Conservation (phyloP, 2,888 invertebrate species). For the Erebia aethiops region DNA sequence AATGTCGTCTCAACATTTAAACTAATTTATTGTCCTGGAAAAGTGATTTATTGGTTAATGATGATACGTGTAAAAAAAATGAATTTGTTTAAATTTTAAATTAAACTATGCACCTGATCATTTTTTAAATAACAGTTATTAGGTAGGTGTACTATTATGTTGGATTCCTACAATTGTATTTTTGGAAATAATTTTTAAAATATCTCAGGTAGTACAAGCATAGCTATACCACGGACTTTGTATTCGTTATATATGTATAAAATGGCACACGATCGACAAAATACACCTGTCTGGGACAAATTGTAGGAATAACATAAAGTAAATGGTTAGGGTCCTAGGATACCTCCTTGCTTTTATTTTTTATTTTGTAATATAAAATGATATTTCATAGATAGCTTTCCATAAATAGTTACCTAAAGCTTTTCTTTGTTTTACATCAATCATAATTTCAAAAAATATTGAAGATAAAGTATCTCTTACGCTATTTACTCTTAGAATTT, state of each 20-base stretch:
- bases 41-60: too few species aligned
- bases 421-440: conserved; percentile 3
- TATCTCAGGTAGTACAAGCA: too few species aligned
- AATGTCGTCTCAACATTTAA: too few species aligned
- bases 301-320: background rate
- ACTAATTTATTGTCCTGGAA: too few species aligned
- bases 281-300: conserved; percentile 6
- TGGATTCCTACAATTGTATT: too few species aligned
- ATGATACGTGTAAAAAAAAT: too few species aligned
- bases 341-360: background rate
- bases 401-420: background rate
- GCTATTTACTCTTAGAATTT: conserved; percentile 3
- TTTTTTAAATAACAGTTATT: too few species aligned
- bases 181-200: too few species aligned
- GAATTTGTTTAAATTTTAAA: too few species aligned
- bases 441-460: background rate
- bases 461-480: background rate
- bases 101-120: too few species aligned
- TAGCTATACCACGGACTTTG: background rate
- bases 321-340: conserved; percentile 1
- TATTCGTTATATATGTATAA: background rate
- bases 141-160: too few species aligned
- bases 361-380: background rate
- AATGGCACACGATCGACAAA: conserved; percentile 1
- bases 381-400: background rate